A percentile compares a stretch with the other conserved stretches of the same genome.
phyloP scores from a whole-genome alignment of 2,797 vertebrate genomes.

The Cetoscarus ocellatus region DNA sequence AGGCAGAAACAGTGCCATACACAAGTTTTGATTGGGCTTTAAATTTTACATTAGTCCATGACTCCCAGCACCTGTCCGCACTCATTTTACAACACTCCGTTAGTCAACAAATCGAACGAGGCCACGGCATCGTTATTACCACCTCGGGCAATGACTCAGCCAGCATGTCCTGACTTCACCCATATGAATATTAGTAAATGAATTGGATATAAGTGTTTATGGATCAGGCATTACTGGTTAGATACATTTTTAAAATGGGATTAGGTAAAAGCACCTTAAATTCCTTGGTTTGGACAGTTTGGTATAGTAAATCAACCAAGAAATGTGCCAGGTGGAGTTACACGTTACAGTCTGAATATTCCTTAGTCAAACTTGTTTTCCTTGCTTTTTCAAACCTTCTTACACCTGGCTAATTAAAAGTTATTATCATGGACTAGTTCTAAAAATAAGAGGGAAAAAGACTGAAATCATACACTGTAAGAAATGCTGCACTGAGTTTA shows the following conservation, averaged over 20 bases:
- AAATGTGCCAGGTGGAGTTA: too few relatives aligned
- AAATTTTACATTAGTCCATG: conserved; percentile 1
- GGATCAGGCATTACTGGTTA: neutral
- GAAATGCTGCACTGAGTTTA: too few relatives aligned
- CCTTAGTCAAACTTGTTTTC: too few relatives aligned
- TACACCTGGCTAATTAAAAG: too few relatives aligned
- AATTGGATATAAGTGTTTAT: neutral
- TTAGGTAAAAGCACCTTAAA: neutral
- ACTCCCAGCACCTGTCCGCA: neutral
- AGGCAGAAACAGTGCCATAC: neutral
- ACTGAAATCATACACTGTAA: too few relatives aligned
- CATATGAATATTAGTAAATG: neutral
- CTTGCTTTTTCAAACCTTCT: too few relatives aligned
- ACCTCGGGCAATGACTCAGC: conserved; percentile 2
- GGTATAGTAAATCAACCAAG: too few relatives aligned
- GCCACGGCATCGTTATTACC: neutral
- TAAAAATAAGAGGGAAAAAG: too few relatives aligned
- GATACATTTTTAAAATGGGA: neutral
- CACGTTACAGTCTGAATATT: too few relatives aligned
- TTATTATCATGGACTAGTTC: too few relatives aligned
- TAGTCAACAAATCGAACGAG: neutral
- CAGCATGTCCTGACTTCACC: neutral
- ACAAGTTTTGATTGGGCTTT: conserved; percentile 4
- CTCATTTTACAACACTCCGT: neutral
- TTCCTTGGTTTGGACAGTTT: too few relatives aligned